phyloP scores from a whole-genome alignment of 2,113 vertebrate genomes.

The Corythaixoides concolor region DNA sequence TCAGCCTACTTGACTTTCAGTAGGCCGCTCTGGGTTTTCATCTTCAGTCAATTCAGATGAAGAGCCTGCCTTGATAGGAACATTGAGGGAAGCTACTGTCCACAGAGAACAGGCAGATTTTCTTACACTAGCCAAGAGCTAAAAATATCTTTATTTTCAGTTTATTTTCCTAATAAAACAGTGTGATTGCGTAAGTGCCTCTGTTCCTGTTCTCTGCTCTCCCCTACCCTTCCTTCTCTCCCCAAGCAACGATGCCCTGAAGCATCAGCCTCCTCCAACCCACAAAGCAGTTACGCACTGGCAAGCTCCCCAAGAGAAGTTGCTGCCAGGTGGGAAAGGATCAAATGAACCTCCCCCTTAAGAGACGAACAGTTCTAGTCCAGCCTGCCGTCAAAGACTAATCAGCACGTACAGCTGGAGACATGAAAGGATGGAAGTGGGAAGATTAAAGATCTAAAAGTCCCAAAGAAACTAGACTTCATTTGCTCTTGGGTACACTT shows the following conservation, averaged over 20 bases:
- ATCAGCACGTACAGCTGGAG: background rate
- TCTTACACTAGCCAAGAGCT: background rate
- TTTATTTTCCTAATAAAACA: background rate
- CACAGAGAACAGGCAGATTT: background rate
- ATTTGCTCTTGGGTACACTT: background rate
- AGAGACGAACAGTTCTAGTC: background rate
- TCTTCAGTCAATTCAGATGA: background rate
- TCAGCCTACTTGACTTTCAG: background rate
- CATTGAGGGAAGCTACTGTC: background rate
- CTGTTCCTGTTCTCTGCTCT: background rate
- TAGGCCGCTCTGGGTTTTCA: background rate
- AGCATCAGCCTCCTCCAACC: background rate
- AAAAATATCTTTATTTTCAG: background rate
- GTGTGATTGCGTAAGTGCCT: background rate
- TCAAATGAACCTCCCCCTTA: background rate
- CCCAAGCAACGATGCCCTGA: background rate
- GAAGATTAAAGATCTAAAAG: conserved; percentile 10
- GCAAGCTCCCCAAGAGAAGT: background rate
- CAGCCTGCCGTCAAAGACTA: background rate
- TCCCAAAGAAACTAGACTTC: background rate
- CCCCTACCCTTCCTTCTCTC: background rate
- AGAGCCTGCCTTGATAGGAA: background rate
- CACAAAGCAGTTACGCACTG: fast-evolving
- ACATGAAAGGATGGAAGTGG: background rate
- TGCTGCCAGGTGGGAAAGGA: background rate